Evolutionary conservation across 1,140 invertebrate genomes (phyloP).

Genomic region (Halictus rubicundus): DNA sequence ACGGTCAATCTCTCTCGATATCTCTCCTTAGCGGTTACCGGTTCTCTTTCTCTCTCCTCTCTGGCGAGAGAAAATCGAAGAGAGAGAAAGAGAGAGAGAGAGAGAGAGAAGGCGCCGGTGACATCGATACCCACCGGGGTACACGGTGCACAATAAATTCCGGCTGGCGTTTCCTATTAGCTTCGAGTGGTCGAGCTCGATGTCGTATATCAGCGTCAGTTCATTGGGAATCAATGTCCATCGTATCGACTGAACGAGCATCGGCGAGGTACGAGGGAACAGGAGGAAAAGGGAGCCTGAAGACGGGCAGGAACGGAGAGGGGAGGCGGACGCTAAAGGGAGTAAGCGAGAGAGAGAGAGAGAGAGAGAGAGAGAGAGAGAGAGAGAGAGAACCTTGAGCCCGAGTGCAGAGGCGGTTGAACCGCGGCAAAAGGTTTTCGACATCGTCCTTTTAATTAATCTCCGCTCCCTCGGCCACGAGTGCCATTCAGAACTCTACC

Average conservation of each 20-base stretch:
- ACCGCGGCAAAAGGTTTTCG: constrained; percentile 59
- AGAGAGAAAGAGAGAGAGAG: no score
- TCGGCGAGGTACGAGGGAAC: no score
- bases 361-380: not conserved
- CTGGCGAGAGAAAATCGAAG: not conserved
- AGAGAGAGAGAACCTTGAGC: not conserved
- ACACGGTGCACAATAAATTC: constrained; percentile 48
- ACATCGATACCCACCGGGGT: constrained; percentile 41
- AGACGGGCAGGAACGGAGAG: no score
- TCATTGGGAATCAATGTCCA: constrained; percentile 61
- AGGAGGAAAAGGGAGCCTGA: not conserved
- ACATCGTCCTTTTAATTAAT: constrained; percentile 67
- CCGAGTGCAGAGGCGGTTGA: constrained; percentile 16
- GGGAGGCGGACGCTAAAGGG: not conserved
- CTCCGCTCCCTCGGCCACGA: constrained; percentile 54
- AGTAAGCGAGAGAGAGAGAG: not conserved
- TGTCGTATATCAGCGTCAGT: constrained; percentile 55
- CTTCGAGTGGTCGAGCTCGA: constrained; percentile 19
- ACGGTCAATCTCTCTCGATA: constrained; percentile 3
- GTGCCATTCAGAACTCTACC: constrained; percentile 52
- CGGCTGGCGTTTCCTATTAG: constrained; percentile 55
- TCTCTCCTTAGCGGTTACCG: constrained; percentile 10
- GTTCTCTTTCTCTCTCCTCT: no score
- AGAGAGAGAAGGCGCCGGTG: constrained; percentile 9
- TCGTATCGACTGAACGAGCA: constrained; percentile 19